These are phyloP conservation scores for Eubucco bourcierii DNA, from an alignment of 2,113 vertebrate species.

Conservation along the genomic window DNA sequence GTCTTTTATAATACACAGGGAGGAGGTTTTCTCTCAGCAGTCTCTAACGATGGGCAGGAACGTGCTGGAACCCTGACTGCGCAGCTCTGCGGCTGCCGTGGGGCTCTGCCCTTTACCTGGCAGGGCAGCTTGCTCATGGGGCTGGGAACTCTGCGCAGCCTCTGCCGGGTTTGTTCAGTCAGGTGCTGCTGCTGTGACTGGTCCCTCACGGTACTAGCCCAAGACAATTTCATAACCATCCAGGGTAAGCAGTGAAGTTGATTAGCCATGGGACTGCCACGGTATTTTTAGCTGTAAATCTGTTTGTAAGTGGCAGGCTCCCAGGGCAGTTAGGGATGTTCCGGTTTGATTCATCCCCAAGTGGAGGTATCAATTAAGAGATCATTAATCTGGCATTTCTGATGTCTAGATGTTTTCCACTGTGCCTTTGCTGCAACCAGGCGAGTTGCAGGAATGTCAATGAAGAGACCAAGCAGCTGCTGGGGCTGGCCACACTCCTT, in stretches of 20 bases:
- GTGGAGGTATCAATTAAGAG: constrained; percentile 65
- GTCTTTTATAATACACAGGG: not conserved
- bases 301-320: constrained; percentile 43
- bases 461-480: not conserved
- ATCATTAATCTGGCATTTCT: constrained; percentile 49
- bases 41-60: not conserved
- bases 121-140: not conserved
- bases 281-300: constrained; percentile 68
- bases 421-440: not conserved
- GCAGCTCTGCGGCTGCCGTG: fast-evolving
- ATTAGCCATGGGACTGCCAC: not conserved
- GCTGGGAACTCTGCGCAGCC: not conserved
- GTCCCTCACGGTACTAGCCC: not conserved
- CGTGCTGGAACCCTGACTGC: fast-evolving
- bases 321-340: not conserved
- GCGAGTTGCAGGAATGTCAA: not conserved
- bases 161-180: not conserved
- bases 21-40: not conserved
- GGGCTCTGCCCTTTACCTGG: fast-evolving
- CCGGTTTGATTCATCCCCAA: constrained; percentile 34
- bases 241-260: constrained; percentile 20
- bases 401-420: constrained; percentile 47
- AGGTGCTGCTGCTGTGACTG: not conserved
- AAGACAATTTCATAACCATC: constrained; percentile 17
- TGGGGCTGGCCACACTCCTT: not conserved